phyloP scores from a whole-genome alignment of 2,113 vertebrate genomes.

The Cricetomys ansorgei region DNA sequence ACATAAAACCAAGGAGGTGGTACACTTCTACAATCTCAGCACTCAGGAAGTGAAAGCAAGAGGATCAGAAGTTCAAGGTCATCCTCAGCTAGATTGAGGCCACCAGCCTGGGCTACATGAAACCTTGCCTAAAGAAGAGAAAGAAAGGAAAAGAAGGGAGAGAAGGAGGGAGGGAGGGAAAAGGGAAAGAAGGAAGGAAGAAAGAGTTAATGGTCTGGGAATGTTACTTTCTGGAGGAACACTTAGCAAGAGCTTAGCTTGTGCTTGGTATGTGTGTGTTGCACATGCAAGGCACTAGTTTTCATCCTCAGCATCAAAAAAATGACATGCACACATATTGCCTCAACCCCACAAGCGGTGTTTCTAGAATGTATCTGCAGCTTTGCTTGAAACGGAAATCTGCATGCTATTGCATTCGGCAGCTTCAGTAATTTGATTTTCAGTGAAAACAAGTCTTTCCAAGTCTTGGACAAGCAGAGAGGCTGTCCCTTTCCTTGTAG shows the following conservation, averaged over 20 bases:
- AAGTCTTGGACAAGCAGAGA: slow-evolving; percentile 23
- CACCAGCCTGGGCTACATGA: not conserved
- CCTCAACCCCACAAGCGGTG: not conserved
- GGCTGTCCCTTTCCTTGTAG: not conserved
- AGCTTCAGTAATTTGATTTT: slow-evolving; percentile 50
- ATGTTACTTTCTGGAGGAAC: not conserved
- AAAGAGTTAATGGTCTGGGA: not conserved
- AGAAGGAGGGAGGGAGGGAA: not conserved
- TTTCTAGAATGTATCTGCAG: not conserved
- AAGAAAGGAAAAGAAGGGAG: not conserved
- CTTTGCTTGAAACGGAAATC: slow-evolving; percentile 28
- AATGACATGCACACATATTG: not conserved
- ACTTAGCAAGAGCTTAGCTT: not conserved
- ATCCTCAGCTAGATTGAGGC: not conserved
- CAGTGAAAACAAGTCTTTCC: slow-evolving; percentile 43
- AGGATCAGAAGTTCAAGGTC: not conserved
- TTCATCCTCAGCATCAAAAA: not conserved
- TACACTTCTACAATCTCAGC: not conserved
- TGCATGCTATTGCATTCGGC: not conserved
- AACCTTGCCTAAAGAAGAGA: not conserved
- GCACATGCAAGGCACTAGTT: not conserved
- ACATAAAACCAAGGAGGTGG: not conserved
- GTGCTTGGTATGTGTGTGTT: not conserved
- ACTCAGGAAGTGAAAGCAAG: not conserved
- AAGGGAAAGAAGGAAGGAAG: not conserved